Evolutionary conservation across 2,888 invertebrate species (phyloP).

Genomic region (Aphrophora alni): DNA sequence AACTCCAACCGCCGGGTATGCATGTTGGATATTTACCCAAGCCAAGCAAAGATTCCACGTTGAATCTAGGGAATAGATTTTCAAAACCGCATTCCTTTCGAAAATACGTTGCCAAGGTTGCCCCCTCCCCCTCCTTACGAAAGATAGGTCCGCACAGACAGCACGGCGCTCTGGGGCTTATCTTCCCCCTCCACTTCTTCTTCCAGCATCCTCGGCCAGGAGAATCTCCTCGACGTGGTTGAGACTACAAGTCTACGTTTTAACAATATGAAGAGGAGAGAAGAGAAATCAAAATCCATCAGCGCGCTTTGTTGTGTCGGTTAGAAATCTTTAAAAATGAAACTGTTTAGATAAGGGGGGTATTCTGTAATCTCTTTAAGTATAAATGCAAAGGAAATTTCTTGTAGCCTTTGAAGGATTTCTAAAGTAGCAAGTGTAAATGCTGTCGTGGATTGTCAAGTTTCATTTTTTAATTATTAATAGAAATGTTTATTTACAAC

Average conservation of each 20-base stretch:
- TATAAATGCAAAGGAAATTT: too few species aligned
- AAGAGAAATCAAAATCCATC: background rate
- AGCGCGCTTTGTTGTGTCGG: too few species aligned
- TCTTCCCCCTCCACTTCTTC: background rate
- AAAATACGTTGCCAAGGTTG: slow-evolving; percentile 40
- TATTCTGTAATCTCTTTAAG: too few species aligned
- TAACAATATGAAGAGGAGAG: background rate
- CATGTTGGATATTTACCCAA: too few species aligned
- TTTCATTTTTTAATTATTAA: too few species aligned
- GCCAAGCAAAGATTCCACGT: background rate
- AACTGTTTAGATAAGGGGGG: too few species aligned
- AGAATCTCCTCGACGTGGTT: background rate
- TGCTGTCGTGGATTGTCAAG: too few species aligned
- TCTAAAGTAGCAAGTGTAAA: too few species aligned
- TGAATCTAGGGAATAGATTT: slow-evolving; percentile 22
- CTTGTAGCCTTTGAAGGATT: too few species aligned
- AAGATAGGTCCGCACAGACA: slow-evolving; percentile 27
- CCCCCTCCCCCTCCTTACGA: background rate
- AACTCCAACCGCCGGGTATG: too few species aligned
- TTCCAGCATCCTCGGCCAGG: slow-evolving; percentile 12
- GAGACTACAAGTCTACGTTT: background rate
- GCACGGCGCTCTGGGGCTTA: slow-evolving; percentile 35
- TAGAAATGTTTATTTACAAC: too few species aligned
- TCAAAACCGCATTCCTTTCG: slow-evolving; percentile 42
- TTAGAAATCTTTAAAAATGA: too few species aligned